A percentile compares a stretch with the other conserved stretches of the same genome.
phyloP scores from a whole-genome alignment of 1,140 invertebrate genomes.

The Neodiprion virginianus region DNA sequence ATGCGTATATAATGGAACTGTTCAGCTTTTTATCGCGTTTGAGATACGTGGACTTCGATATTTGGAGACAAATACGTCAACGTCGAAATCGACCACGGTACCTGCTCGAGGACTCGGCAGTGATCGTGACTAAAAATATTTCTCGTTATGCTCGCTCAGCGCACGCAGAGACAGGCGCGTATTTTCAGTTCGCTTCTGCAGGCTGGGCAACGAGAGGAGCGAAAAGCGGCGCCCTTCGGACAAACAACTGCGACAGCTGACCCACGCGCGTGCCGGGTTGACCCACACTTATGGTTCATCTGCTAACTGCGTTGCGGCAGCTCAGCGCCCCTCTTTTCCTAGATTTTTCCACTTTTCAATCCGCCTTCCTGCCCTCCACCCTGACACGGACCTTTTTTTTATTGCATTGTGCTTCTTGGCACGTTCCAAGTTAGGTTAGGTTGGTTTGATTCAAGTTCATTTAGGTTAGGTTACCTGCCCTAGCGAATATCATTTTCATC shows the following conservation, averaged over 20 bases:
- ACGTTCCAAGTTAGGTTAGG: neutral
- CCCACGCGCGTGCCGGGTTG: slow-evolving; percentile 55
- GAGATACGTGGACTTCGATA: too few relatives aligned
- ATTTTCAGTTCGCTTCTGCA: neutral
- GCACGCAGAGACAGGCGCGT: too few relatives aligned
- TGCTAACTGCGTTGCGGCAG: slow-evolving; percentile 50
- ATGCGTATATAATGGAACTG: too few relatives aligned
- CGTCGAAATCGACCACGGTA: too few relatives aligned
- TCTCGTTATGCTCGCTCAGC: too few relatives aligned
- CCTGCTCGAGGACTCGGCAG: too few relatives aligned
- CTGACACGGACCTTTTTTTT: slow-evolving; percentile 17
- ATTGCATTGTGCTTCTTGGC: slow-evolving; percentile 7
- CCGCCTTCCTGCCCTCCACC: slow-evolving; percentile 11
- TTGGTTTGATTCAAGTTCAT: too few relatives aligned
- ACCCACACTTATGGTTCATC: slow-evolving; percentile 60
- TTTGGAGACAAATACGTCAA: too few relatives aligned
- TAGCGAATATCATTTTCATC: too few relatives aligned
- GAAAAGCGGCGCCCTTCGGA: slow-evolving; percentile 37
- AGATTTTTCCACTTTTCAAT: neutral
- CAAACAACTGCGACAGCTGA: slow-evolving; percentile 61
- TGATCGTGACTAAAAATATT: too few relatives aligned
- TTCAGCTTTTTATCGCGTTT: too few relatives aligned
- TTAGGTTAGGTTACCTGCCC: too few relatives aligned
- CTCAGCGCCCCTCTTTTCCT: neutral
- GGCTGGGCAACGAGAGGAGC: neutral